Percentiles rank a stretch among this genome's conserved stretches.
These are phyloP conservation scores for Tricholauxania praeusta DNA, from an alignment of 2,888 invertebrate species.

Conservation along the genomic window DNA sequence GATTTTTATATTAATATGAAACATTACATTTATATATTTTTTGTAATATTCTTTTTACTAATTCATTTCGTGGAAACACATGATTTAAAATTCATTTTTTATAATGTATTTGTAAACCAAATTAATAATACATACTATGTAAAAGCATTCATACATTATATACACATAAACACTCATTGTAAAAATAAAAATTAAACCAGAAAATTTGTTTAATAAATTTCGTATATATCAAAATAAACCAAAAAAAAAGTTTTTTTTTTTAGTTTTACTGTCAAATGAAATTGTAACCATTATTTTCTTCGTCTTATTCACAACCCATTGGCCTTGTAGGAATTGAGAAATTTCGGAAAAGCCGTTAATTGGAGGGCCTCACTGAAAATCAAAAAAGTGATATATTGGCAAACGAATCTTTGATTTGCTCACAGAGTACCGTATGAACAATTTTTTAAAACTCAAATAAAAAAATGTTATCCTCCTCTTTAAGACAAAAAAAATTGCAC, in stretches of 20 bases:
- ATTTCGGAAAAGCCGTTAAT: too few relatives aligned
- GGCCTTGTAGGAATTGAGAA: too few relatives aligned
- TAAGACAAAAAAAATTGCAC: too few relatives aligned
- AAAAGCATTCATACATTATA: slow-evolving; percentile 31
- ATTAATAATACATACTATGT: slow-evolving; percentile 37
- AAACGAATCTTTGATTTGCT: too few relatives aligned
- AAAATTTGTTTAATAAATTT: slow-evolving; percentile 47
- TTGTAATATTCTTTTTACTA: slow-evolving; percentile 26
- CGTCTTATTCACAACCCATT: too few relatives aligned
- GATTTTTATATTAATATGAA: slow-evolving; percentile 9
- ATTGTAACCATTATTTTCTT: too few relatives aligned
- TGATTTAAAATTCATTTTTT: slow-evolving; percentile 27
- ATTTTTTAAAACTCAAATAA: too few relatives aligned
- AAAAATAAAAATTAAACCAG: slow-evolving; percentile 40
- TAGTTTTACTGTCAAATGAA: neutral
- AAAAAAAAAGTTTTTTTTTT: slow-evolving; percentile 25
- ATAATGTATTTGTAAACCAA: slow-evolving; percentile 40
- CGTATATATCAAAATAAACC: slow-evolving; percentile 42
- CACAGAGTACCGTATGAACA: too few relatives aligned
- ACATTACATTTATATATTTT: slow-evolving; percentile 28
- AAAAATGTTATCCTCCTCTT: too few relatives aligned
- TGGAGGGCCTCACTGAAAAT: too few relatives aligned
- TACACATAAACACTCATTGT: slow-evolving; percentile 38
- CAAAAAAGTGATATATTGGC: too few relatives aligned
- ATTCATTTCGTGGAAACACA: slow-evolving; percentile 30